Conservation (phyloP, 2,888 invertebrate species). For the Apodemia zela region DNA sequence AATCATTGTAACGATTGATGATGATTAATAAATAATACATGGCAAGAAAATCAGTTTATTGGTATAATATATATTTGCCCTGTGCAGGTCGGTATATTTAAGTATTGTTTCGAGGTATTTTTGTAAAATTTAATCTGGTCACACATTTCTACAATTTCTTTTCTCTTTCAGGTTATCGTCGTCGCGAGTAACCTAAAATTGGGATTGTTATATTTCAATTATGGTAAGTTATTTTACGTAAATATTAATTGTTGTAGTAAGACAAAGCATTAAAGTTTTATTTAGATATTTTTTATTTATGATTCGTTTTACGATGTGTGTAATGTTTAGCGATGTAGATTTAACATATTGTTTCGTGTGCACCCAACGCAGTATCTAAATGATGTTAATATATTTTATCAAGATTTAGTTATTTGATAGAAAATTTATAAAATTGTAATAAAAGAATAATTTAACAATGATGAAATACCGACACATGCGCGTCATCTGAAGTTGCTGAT, state of each 20-base stretch:
- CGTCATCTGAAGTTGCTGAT: slow-evolving; percentile 75
- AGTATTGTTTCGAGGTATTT: too few relatives aligned
- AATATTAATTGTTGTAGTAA: neutral
- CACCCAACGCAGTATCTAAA: accelerated
- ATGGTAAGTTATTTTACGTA: neutral
- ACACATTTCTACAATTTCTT: neutral
- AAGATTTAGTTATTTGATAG: neutral
- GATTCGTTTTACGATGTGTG: neutral
- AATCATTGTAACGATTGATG: too few relatives aligned
- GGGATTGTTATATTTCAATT: slow-evolving; percentile 9
- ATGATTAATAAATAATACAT: too few relatives aligned
- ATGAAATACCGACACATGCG: slow-evolving; percentile 79
- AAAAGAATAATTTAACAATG: slow-evolving; percentile 49
- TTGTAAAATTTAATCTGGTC: too few relatives aligned
- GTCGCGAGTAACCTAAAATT: slow-evolving; percentile 8
- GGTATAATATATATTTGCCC: too few relatives aligned
- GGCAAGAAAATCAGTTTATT: too few relatives aligned
- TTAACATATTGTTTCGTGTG: neutral
- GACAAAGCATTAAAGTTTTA: neutral
- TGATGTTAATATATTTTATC: neutral
- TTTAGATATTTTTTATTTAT: neutral
- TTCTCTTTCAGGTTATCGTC: slow-evolving; percentile 10
- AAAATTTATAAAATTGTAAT: neutral
- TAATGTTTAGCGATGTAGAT: neutral
- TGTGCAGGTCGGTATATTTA: too few relatives aligned